Evolutionary conservation across 2,113 vertebrate species (phyloP).

Genomic region (Ivindomyrus marchei): DNA sequence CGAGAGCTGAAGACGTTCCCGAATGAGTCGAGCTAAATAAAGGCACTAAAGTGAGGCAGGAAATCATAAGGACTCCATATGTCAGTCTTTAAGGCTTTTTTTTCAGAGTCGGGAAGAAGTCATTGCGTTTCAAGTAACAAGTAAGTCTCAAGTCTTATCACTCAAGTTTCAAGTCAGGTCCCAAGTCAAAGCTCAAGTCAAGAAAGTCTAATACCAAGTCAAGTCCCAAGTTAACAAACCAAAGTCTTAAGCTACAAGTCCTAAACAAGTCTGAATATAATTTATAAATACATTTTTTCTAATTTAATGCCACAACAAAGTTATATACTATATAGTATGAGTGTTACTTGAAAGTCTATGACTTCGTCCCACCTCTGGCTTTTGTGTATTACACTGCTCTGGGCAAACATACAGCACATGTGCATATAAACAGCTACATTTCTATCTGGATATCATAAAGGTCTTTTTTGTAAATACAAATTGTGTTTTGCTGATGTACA

Average conservation of each 20-base stretch:
- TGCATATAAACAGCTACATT: neutral
- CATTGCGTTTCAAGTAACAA: neutral
- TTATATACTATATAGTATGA: neutral
- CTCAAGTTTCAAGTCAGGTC: neutral
- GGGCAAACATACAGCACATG: neutral
- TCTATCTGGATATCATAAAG: neutral
- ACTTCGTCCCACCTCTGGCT: neutral
- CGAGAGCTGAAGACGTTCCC: neutral
- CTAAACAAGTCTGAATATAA: neutral
- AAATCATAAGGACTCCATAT: neutral
- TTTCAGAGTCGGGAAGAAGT: neutral
- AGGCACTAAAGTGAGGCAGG: neutral
- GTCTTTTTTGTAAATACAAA: neutral
- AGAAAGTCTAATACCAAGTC: neutral
- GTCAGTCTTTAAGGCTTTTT: neutral
- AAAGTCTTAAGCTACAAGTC: neutral
- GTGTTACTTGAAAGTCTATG: neutral
- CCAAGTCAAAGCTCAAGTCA: neutral
- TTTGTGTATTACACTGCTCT: neutral
- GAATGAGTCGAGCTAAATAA: constrained; percentile 3
- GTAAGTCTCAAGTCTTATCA: neutral
- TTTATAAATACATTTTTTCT: neutral
- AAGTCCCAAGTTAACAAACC: neutral
- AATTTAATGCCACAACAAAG: neutral
- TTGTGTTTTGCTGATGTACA: neutral